Evolutionary conservation across 2,888 invertebrate species (phyloP), one percentile per base, ranked within the genome.

Genomic region (Hololepta plana): DNA sequence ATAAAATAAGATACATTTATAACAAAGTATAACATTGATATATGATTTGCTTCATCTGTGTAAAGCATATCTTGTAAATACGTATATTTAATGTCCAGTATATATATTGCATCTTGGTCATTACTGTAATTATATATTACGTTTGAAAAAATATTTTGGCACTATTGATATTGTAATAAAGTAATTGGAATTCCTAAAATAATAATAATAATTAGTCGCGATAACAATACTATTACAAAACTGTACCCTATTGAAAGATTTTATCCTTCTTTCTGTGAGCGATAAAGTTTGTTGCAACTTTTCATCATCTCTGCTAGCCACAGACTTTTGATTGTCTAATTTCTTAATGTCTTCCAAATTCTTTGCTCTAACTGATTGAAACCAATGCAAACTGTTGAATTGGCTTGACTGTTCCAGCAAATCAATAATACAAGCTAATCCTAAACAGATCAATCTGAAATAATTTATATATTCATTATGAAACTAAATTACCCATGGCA

Each of bases 301-400:
- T 35, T 80, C 68, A 42, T 88, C 77, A n/a, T 73, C 67, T 42
- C 64, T 62, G 31, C 59, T 55, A 27, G 57, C 55, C 15, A 56
- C 53, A 27, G 51, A 47, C 11, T 44, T 49, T 43, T 73, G 69
- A 12, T 64, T 60, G 17, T 61, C 54, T 7, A 70, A 54, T 20
- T 51, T 41, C 33, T 47, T 51, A 31, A 64, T 64, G 45, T 87
- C 82, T 13, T 58, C 55, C 4, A 50, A 53, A 38, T 81, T 73
- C 44, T 84, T 77, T 25, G 70, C 67, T 46, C 69, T 66, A 6
- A 90, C 75, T 3, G 88, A 80, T 39, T 82, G 72, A 48, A 93
- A 93, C 96, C 96, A 98, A 50, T 91, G 88, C 4, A 98, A 60
- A 1, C 85, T 73, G 57, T 95, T 88, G 48, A 95, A 80, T 42